A percentile compares a stretch with the other conserved stretches of the same genome.
phyloP scores from a whole-genome alignment of 2,888 invertebrate genomes.

The Arenicola marina region DNA sequence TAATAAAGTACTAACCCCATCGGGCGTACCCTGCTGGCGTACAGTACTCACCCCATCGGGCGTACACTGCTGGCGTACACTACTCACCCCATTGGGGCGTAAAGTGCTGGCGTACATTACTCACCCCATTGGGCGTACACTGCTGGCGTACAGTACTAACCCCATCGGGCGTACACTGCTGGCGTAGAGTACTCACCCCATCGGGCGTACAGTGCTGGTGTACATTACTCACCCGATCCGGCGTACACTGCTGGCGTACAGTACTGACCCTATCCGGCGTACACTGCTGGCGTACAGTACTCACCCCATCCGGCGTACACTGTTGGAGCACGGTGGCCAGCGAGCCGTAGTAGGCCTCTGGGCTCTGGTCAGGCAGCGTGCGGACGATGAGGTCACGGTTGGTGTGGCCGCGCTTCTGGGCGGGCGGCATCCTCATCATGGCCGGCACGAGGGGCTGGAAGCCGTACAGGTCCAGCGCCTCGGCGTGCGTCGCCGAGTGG shows the following conservation, averaged over 20 bases:
- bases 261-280: no score
- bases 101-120: no score
- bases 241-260: no score
- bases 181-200: conserved; percentile 15
- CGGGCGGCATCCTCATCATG: conserved; percentile 31
- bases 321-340: conserved; percentile 28
- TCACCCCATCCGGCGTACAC: conserved; percentile 29
- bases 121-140: no score
- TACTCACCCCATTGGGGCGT: no score
- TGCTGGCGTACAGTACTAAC: no score
- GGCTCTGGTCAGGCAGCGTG: conserved; percentile 34
- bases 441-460: conserved; percentile 31
- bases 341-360: conserved; percentile 31
- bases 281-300: neutral
- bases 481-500: conserved; percentile 31
- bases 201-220: conserved; percentile 29
- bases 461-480: conserved; percentile 35
- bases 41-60: conserved; percentile 26
- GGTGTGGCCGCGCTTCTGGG: neutral
- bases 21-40: neutral
- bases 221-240: conserved; percentile 25
- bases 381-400: conserved; percentile 20
- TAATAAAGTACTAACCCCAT: no score
- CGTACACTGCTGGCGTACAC: conserved; percentile 24
- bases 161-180: no score